Evolutionary conservation across 2,888 invertebrate species (phyloP).

Genomic region (Opisthograptis luteolata): DNA sequence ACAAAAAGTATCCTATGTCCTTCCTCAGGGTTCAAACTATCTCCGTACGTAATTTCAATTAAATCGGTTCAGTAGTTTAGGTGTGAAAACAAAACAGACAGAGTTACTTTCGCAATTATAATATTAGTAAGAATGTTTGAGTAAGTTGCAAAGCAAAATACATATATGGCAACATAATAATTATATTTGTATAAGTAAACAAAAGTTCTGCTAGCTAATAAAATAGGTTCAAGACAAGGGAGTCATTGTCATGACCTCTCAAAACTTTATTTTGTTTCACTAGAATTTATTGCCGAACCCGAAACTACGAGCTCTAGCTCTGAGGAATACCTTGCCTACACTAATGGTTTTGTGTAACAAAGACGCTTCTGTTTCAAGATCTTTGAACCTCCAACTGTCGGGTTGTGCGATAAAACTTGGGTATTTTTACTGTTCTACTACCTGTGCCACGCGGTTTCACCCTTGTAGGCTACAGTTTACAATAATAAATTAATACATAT

Average conservation of each 20-base stretch:
- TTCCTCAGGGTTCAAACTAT: too few relatives aligned
- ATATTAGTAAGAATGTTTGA: too few relatives aligned
- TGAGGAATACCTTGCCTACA: conserved; percentile 3
- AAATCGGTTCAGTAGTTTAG: too few relatives aligned
- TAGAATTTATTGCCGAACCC: conserved; percentile 22
- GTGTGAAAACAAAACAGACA: too few relatives aligned
- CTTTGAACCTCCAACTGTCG: conserved; percentile 28
- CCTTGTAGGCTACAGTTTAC: too few relatives aligned
- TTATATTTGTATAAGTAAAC: not conserved
- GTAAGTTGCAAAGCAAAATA: too few relatives aligned
- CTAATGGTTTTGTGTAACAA: conserved; percentile 26
- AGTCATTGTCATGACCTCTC: conserved; percentile 1
- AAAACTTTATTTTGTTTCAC: conserved; percentile 15
- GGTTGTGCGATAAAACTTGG: conserved; percentile 9
- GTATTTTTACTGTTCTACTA: conserved; percentile 17
- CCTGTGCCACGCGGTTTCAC: too few relatives aligned
- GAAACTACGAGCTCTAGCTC: conserved; percentile 19
- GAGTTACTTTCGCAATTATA: too few relatives aligned
- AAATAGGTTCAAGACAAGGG: conserved; percentile 7
- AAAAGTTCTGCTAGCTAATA: not conserved
- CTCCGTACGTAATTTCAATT: too few relatives aligned
- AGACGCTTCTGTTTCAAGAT: conserved; percentile 29
- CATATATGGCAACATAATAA: not conserved
- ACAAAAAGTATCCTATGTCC: too few relatives aligned
- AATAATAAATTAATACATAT: too few relatives aligned